These are phyloP conservation scores for Protonibea diacanthus DNA, from an alignment of 2,797 vertebrate species.

Conservation along the genomic window DNA sequence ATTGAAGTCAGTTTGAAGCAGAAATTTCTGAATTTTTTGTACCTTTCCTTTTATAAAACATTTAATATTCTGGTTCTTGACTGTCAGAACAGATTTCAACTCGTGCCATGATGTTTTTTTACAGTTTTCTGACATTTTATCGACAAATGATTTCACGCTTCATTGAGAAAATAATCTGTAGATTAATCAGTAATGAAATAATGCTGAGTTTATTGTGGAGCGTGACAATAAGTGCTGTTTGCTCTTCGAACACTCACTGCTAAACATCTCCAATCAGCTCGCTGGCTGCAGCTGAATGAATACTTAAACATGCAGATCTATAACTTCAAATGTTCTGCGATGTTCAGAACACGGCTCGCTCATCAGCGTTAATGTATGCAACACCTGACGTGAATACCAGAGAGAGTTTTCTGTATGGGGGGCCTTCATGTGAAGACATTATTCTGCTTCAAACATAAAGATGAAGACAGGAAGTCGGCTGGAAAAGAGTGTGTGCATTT, in stretches of 20 bases:
- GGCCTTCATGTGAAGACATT: not conserved
- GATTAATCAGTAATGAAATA: too few relatives aligned
- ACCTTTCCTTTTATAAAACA: too few relatives aligned
- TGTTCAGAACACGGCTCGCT: not conserved
- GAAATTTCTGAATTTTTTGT: too few relatives aligned
- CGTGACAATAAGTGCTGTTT: too few relatives aligned
- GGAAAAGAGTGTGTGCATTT: not conserved
- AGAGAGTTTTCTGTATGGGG: not conserved
- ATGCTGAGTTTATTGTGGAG: too few relatives aligned
- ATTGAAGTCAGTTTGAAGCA: too few relatives aligned
- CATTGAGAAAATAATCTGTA: too few relatives aligned
- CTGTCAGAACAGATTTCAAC: too few relatives aligned
- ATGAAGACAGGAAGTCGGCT: not conserved
- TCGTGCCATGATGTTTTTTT: too few relatives aligned
- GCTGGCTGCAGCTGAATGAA: conserved; percentile 25
- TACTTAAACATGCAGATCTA: conserved; percentile 37
- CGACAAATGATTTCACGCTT: too few relatives aligned
- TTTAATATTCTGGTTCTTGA: too few relatives aligned
- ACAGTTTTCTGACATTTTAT: too few relatives aligned
- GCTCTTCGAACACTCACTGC: not conserved
- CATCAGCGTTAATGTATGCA: conserved; percentile 13
- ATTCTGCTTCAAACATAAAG: conserved; percentile 12
- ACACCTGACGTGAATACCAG: conserved; percentile 37
- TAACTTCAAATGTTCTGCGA: conserved; percentile 21
- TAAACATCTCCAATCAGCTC: conserved; percentile 6